Evolutionary conservation across 2,888 invertebrate species (phyloP).

Genomic region (Eupithecia centaureata): DNA sequence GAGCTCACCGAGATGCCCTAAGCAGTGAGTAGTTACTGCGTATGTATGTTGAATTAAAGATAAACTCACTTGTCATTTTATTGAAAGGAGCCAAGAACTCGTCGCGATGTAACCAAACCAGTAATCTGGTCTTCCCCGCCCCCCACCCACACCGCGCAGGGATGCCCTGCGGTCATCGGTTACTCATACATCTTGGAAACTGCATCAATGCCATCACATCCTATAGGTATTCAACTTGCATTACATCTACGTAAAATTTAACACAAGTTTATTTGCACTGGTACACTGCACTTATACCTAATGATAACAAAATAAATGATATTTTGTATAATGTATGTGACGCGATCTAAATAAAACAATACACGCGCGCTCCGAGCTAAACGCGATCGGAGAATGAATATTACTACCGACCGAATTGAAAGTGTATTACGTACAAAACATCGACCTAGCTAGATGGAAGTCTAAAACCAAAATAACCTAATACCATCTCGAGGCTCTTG

Average conservation of each 20-base stretch:
- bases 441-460: conserved; percentile 57
- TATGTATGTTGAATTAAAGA: conserved; percentile 20
- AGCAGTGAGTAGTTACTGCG: background rate
- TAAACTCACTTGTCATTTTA: conserved; percentile 59
- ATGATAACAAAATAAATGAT: conserved; percentile 41
- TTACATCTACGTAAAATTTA: conserved; percentile 52
- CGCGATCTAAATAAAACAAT: conserved; percentile 41
- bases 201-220: conserved; percentile 63
- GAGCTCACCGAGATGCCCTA: background rate
- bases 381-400: conserved; percentile 67
- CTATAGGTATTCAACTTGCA: conserved; percentile 52
- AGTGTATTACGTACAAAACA: conserved; percentile 63
- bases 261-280: conserved; percentile 47
- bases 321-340: background rate
- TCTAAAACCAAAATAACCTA: conserved; percentile 31
- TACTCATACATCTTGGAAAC: conserved; percentile 75
- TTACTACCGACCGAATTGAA: conserved; percentile 62
- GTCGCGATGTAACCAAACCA: conserved; percentile 53
- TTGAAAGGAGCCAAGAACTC: conserved; percentile 53
- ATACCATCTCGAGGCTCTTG: conserved; percentile 30
- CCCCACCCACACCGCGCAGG: conserved; percentile 63
- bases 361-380: conserved; percentile 60
- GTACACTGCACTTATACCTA: conserved; percentile 46
- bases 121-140: conserved; percentile 57
- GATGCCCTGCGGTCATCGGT: conserved; percentile 75